Evolutionary conservation across 2,888 invertebrate genomes (phyloP).

Genomic region (Chymomyza fuscimana): DNA sequence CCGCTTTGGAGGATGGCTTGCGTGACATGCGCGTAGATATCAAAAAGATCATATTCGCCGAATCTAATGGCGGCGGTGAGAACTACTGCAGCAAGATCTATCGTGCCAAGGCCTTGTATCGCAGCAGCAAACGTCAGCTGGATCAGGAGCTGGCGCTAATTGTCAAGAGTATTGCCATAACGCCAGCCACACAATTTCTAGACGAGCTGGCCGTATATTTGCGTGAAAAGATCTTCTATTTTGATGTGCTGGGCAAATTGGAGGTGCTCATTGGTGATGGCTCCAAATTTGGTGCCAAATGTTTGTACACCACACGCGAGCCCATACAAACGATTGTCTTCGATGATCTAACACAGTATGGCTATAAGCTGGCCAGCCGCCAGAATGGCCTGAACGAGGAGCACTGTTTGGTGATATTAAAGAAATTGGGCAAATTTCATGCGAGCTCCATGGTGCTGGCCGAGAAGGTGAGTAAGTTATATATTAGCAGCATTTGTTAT

Average conservation of each 20-base stretch:
- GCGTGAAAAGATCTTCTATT: slow-evolving; percentile 80
- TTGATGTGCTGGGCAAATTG: slow-evolving; percentile 79
- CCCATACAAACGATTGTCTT: slow-evolving; percentile 78
- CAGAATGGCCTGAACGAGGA: slow-evolving; percentile 81
- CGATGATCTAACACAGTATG: slow-evolving; percentile 80
- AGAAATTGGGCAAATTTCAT: slow-evolving; percentile 82
- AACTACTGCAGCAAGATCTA: slow-evolving; percentile 79
- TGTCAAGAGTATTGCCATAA: slow-evolving; percentile 77
- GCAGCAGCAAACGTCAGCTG: slow-evolving; percentile 69
- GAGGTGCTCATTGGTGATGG: slow-evolving; percentile 79
- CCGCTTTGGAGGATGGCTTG: slow-evolving; percentile 75
- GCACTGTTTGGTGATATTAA: slow-evolving; percentile 81
- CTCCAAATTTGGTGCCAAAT: slow-evolving; percentile 77
- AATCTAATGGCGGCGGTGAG: slow-evolving; percentile 75
- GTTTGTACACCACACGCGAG: slow-evolving; percentile 73
- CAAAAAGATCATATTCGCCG: slow-evolving; percentile 70
- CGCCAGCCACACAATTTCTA: slow-evolving; percentile 79
- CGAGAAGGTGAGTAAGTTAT: slow-evolving; percentile 79
- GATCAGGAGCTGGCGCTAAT: slow-evolving; percentile 75
- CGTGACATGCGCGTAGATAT: slow-evolving; percentile 73
- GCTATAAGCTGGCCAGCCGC: slow-evolving; percentile 81
- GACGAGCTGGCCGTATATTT: slow-evolving; percentile 80
- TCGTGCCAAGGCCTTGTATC: slow-evolving; percentile 68
- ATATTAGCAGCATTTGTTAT: not conserved
- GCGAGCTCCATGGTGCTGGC: slow-evolving; percentile 81